Percentiles rank a stretch among this genome's conserved stretches.
Evolutionary conservation across 1,140 invertebrate genomes (phyloP).

Genomic region (Polyergus mexicanus): DNA sequence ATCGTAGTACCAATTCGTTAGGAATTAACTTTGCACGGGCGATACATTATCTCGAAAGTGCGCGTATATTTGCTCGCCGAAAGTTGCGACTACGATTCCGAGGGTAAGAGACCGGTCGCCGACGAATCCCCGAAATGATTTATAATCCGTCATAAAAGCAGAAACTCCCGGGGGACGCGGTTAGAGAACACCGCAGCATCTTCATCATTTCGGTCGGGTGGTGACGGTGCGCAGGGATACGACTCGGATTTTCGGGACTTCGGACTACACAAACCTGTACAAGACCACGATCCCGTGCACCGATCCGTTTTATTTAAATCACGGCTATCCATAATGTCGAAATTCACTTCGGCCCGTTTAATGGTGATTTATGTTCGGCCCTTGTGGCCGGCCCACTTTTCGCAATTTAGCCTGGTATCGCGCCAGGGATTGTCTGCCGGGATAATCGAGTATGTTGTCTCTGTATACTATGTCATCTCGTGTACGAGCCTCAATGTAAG

Average conservation of each 20-base stretch:
- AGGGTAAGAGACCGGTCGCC: slow-evolving; percentile 60
- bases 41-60: slow-evolving; percentile 63
- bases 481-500: slow-evolving; percentile 24
- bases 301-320: slow-evolving; percentile 69
- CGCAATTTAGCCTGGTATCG: slow-evolving; percentile 50
- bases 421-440: slow-evolving; percentile 45
- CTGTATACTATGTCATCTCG: slow-evolving; percentile 11
- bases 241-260: slow-evolving; percentile 35
- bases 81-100: slow-evolving; percentile 66
- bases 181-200: slow-evolving; percentile 69
- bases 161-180: slow-evolving; percentile 65
- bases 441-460: slow-evolving; percentile 41
- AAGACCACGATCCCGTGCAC: slow-evolving; percentile 11
- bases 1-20: slow-evolving; percentile 47
- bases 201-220: slow-evolving; percentile 69
- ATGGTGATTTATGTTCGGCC: slow-evolving; percentile 70
- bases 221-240: slow-evolving; percentile 6
- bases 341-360: slow-evolving; percentile 57
- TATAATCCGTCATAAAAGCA: slow-evolving; percentile 69
- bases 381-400: slow-evolving; percentile 36
- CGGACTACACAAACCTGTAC: slow-evolving; percentile 35
- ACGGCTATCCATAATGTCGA: slow-evolving; percentile 66
- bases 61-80: slow-evolving; percentile 66
- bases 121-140: slow-evolving; percentile 67
- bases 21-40: slow-evolving; percentile 59